phyloP scores from a whole-genome alignment of 2,888 invertebrate genomes.

The Chironomus tentans region DNA sequence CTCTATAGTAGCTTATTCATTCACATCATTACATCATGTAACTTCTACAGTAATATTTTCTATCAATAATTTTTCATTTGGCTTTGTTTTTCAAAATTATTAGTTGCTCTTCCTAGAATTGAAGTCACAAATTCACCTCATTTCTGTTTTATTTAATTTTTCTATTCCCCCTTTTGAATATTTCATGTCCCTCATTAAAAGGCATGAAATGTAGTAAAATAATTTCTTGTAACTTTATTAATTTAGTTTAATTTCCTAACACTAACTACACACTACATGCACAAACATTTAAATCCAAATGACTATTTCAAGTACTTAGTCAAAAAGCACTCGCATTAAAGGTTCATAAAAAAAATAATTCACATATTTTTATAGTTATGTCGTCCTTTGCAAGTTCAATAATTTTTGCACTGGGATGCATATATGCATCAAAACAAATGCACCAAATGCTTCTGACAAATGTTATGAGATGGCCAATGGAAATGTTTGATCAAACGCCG shows the following conservation, averaged over 20 bases:
- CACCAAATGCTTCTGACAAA: conserved; percentile 52
- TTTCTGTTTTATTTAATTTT: not conserved
- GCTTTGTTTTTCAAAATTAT: not conserved
- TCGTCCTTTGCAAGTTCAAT: conserved; percentile 40
- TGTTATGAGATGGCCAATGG: conserved; percentile 58
- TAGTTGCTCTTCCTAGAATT: not conserved
- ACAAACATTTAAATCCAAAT: not conserved
- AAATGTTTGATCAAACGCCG: conserved; percentile 72
- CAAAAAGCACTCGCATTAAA: no score
- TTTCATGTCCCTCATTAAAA: conserved; percentile 15
- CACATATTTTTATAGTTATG: conserved; percentile 32
- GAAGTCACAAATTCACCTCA: not conserved
- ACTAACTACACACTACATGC: not conserved
- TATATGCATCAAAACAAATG: conserved; percentile 51
- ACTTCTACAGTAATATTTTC: not conserved
- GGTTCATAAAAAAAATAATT: no score
- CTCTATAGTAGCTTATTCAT: no score
- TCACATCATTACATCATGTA: no score
- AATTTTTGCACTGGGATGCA: conserved; percentile 41
- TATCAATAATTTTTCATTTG: not conserved
- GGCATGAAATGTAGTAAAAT: conserved; percentile 26
- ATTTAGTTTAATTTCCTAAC: not conserved
- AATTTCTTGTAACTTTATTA: not conserved
- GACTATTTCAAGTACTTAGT: no score
- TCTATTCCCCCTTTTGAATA: not conserved